A percentile compares a stretch with the other conserved stretches of the same genome.
These are phyloP conservation scores for Drosophila bocki DNA, from an alignment of 1,140 invertebrate species.

Conservation along the genomic window DNA sequence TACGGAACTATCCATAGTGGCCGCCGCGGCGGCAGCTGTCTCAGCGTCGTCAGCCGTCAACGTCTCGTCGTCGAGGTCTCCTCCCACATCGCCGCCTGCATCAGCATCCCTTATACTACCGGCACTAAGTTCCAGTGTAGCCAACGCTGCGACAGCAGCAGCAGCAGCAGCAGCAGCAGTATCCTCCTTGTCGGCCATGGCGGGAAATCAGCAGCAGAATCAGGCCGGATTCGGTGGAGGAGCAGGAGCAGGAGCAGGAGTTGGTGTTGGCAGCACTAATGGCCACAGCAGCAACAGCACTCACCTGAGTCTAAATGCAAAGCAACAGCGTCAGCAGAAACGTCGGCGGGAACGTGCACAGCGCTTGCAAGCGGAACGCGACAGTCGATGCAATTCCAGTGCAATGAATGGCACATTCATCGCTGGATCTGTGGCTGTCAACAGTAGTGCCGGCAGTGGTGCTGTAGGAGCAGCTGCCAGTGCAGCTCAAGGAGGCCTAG, in stretches of 20 bases:
- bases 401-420: constrained; percentile 51
- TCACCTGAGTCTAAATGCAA: constrained; percentile 74
- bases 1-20: constrained; percentile 77
- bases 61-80: constrained; percentile 35
- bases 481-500: constrained; percentile 11
- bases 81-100: constrained; percentile 27
- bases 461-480: constrained; percentile 49
- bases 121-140: neutral
- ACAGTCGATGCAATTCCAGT: constrained; percentile 69
- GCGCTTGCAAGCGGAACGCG: constrained; percentile 92
- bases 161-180: neutral
- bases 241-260: constrained; percentile 4
- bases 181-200: constrained; percentile 8
- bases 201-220: constrained; percentile 14
- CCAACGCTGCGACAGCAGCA: neutral
- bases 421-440: constrained; percentile 43
- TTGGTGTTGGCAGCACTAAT: constrained; percentile 38
- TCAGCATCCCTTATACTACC: constrained; percentile 16
- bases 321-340: constrained; percentile 93
- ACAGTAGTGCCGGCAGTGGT: constrained; percentile 86
- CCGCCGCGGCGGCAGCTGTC: constrained; percentile 58
- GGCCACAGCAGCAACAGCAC: constrained; percentile 56
- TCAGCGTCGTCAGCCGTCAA: constrained; percentile 32
- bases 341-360: constrained; percentile 93
- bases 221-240: constrained; percentile 30